phyloP scores from a whole-genome alignment of 2,113 vertebrate species.

The Circaetus gallicus region DNA sequence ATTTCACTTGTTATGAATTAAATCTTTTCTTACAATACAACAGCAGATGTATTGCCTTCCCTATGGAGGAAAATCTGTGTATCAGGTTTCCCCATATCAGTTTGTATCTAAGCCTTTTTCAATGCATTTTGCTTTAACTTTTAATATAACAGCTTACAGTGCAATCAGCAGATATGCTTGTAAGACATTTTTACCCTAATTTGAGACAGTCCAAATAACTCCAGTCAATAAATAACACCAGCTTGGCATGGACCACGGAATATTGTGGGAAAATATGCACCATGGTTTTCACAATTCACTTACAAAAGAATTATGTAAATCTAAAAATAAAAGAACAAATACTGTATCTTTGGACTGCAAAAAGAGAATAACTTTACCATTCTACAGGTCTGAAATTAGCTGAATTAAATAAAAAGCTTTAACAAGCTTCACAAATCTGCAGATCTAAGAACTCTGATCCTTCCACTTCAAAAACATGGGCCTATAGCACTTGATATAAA shows the following conservation, averaged over 20 bases:
- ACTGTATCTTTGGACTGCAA: background rate
- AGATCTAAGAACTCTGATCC: background rate
- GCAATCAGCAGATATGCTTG: background rate
- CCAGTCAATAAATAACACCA: background rate
- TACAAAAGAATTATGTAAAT: background rate
- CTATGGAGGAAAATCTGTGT: background rate
- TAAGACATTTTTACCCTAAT: background rate
- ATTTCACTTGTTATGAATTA: background rate
- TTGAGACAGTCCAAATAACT: background rate
- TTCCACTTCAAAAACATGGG: background rate
- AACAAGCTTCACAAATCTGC: background rate
- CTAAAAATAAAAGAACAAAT: background rate
- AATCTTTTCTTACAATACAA: background rate
- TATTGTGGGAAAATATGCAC: background rate
- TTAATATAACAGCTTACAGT: background rate
- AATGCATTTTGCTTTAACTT: background rate
- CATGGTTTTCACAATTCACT: background rate
- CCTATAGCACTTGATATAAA: background rate
- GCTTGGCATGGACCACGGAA: background rate
- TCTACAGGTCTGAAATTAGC: background rate
- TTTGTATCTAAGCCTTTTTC: background rate
- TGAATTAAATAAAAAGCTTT: background rate
- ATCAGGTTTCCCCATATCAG: background rate
- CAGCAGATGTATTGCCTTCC: background rate
- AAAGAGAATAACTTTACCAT: background rate